These are phyloP conservation scores for Tachysurus fulvidraco DNA, from an alignment of 2,113 vertebrate species.

Conservation along the genomic window DNA sequence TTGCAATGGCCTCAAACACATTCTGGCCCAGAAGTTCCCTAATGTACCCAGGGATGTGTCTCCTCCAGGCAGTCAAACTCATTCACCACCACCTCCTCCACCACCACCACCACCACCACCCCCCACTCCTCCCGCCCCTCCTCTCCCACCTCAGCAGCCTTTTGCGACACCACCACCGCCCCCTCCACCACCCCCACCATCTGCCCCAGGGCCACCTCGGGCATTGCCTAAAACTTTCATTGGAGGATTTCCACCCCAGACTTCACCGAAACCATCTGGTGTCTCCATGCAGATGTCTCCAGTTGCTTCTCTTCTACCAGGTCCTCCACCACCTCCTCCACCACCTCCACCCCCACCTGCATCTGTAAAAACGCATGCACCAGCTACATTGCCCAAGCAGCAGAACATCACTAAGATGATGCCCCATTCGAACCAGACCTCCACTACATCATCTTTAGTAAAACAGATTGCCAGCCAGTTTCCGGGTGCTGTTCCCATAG, in stretches of 20 bases:
- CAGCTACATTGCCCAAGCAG: conserved; percentile 85
- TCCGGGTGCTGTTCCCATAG: conserved; percentile 73
- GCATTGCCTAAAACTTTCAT: conserved; percentile 78
- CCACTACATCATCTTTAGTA: conserved; percentile 77
- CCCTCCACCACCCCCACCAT: conserved; percentile 61
- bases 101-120: conserved; percentile 66
- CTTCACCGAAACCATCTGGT: conserved; percentile 67
- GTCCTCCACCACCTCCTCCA: conserved; percentile 57
- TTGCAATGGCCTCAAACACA: conserved; percentile 61
- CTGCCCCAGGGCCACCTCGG: conserved; percentile 63
- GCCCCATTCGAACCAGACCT: conserved; percentile 39
- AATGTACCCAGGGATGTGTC: conserved; percentile 72
- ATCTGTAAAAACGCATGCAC: conserved; percentile 78
- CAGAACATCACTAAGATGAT: conserved; percentile 80
- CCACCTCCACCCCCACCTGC: conserved; percentile 69
- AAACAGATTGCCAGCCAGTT: conserved; percentile 90
- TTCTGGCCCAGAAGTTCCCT: conserved; percentile 74
- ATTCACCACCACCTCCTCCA: conserved; percentile 64
- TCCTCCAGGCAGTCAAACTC: conserved; percentile 48
- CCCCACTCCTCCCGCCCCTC: conserved; percentile 57
- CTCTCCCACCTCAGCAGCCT: conserved; percentile 60
- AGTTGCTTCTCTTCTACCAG: conserved; percentile 63
- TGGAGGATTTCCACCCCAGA: conserved; percentile 69
- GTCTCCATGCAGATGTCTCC: conserved; percentile 61
- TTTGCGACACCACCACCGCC: conserved; percentile 52